These are phyloP conservation scores for Pangasianodon hypophthalmus DNA, from an alignment of 2,113 vertebrate species.

Conservation along the genomic window DNA sequence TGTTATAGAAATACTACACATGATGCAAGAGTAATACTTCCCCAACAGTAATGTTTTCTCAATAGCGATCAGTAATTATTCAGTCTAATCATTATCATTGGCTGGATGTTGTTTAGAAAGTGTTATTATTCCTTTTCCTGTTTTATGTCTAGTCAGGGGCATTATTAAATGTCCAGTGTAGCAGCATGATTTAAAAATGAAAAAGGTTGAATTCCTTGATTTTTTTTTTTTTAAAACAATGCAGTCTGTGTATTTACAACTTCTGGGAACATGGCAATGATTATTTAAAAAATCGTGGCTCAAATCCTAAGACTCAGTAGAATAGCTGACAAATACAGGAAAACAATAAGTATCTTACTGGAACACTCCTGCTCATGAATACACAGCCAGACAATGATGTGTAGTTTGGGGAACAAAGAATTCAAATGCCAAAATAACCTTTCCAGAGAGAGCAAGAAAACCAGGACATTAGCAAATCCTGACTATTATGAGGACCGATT, in stretches of 20 bases:
- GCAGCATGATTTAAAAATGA: neutral
- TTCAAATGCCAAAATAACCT: neutral
- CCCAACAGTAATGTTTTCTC: neutral
- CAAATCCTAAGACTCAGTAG: neutral
- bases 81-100: neutral
- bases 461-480: neutral
- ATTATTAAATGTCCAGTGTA: neutral
- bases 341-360: neutral
- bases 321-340: slow-evolving; percentile 2
- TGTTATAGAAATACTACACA: neutral
- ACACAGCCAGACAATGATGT: neutral
- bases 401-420: neutral
- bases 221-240: neutral
- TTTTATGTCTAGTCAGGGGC: neutral
- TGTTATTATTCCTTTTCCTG: neutral
- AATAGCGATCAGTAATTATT: neutral
- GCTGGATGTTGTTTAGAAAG: neutral
- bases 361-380: neutral
- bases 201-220: neutral
- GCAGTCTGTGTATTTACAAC: neutral
- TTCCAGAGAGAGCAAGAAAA: neutral
- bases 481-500: neutral
- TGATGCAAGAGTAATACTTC: neutral
- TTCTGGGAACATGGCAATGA: neutral
- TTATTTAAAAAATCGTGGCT: neutral